Base-by-base conservation (phyloP, 2,888 invertebrate genomes). In the Drosophila diplacantha region DNA sequence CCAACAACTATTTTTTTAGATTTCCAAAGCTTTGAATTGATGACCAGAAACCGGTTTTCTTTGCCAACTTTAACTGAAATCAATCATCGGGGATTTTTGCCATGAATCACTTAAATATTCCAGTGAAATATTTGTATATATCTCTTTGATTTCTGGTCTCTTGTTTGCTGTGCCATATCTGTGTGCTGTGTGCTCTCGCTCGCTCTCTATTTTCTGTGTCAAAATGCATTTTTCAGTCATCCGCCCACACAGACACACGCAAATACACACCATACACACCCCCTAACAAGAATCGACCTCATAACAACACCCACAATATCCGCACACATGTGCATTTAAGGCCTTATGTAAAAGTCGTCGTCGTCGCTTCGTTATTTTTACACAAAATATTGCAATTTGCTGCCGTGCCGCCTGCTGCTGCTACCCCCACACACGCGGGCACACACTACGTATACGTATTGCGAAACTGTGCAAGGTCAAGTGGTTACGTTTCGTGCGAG, bases 161-260 rank as follows among this genome's bases (percentile, higher is more conserved):
- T 14, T 32, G 20, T 38, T 20, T 63, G 29, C 18, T 29, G 32
- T 52, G 12, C 31, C 12, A 18, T 39, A 39, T 35, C 24, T 47
- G 7, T 41, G n/a, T n/a, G n/a, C n/a, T n/a, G n/a, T n/a, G n/a
- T n/a, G n/a, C 16, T 37, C 9, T 34, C n/a, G n/a, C 8, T 37
- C 6, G 22, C 37, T 55, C 29, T 34, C 39, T 41, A 24, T 57
- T 74, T 76, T 76, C 70, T 80, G 78, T 78, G 81, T 80, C 77
- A 77, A 82, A 74, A 74, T 78, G 83, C 83, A 83, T 80, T 83
- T 78, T 74, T 61, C 81, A 77, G 78, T 83, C 82, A 79, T 75
- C 75, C 73, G 69, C 73, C 64, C 43, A 37, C 54, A 26, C 4
- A 29, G 11, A 18, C 24, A 24, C 31, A 6, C 16, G 26, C 34